Percentiles rank a stretch among this genome's conserved stretches.
These are phyloP conservation scores for Pyrrhia umbra DNA, from an alignment of 2,888 invertebrate genomes.

Conservation along the genomic window DNA sequence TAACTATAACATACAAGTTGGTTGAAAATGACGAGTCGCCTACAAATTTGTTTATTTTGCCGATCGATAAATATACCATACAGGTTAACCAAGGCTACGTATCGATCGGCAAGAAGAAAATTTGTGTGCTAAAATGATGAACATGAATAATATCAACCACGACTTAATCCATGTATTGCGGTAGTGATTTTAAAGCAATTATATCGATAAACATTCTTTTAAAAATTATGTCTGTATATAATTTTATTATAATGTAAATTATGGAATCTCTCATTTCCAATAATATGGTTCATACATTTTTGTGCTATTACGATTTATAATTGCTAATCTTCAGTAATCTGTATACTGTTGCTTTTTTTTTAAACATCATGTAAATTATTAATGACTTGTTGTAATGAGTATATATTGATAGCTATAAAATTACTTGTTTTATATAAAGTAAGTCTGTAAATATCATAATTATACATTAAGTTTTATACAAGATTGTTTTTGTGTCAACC, in stretches of 20 bases:
- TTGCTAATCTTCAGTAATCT: slow-evolving; percentile 83
- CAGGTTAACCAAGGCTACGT: background rate
- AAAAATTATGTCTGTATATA: slow-evolving; percentile 83
- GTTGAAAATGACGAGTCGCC: slow-evolving; percentile 21
- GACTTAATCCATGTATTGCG: slow-evolving; percentile 35
- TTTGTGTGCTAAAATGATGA: slow-evolving; percentile 22
- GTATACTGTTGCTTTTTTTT: slow-evolving; percentile 89
- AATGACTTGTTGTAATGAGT: slow-evolving; percentile 89
- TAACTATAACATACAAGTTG: slow-evolving; percentile 31
- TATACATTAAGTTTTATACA: slow-evolving; percentile 90
- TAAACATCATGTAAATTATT: slow-evolving; percentile 88
- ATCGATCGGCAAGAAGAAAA: slow-evolving; percentile 10
- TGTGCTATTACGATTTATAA: slow-evolving; percentile 84
- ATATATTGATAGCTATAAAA: slow-evolving; percentile 89
- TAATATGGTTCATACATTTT: slow-evolving; percentile 80
- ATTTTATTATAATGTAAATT: slow-evolving; percentile 85
- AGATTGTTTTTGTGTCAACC: slow-evolving; percentile 85
- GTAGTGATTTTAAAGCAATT: slow-evolving; percentile 64
- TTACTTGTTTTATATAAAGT: slow-evolving; percentile 90
- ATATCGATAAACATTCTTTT: slow-evolving; percentile 84
- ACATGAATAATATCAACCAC: slow-evolving; percentile 23
- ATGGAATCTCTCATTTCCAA: slow-evolving; percentile 89
- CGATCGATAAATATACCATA: background rate
- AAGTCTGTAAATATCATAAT: slow-evolving; percentile 90
- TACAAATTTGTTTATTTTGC: slow-evolving; percentile 16